These are phyloP conservation scores for Cosmia trapezina DNA, from an alignment of 2,888 invertebrate genomes.

Conservation along the genomic window DNA sequence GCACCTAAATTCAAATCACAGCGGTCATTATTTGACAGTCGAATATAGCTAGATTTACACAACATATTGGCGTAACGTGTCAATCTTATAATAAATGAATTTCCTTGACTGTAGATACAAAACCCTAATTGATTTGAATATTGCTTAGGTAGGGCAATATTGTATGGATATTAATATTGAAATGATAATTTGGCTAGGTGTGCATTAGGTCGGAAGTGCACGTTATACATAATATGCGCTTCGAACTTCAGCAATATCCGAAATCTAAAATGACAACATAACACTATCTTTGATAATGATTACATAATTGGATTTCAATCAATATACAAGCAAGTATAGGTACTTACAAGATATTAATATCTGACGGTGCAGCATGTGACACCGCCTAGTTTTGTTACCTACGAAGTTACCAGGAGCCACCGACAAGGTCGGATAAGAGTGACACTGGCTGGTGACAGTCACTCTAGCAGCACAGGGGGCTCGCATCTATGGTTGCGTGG, in stretches of 20 bases:
- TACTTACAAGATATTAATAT: conserved; percentile 14
- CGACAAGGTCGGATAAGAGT: no score
- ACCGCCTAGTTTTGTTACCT: neutral
- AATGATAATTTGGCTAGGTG: conserved; percentile 9
- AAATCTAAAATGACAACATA: conserved; percentile 32
- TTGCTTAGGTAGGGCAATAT: neutral
- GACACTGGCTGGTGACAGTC: neutral
- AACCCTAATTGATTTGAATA: neutral
- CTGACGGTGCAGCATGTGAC: neutral
- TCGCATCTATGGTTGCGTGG: neutral
- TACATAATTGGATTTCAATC: conserved; percentile 26
- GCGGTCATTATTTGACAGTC: neutral
- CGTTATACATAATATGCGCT: conserved; percentile 12
- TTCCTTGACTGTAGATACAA: no score
- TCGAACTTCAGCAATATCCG: conserved; percentile 16
- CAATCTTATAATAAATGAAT: neutral
- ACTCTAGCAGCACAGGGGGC: neutral
- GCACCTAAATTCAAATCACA: neutral
- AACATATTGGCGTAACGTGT: neutral
- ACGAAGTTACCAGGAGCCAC: neutral
- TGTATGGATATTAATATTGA: conserved; percentile 13
- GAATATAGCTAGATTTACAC: neutral
- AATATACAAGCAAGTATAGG: neutral
- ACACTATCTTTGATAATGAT: conserved; percentile 20
- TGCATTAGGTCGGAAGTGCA: conserved; percentile 23